Conservation (phyloP, 2,113 vertebrate species). For the Anolis sagrei region DNA sequence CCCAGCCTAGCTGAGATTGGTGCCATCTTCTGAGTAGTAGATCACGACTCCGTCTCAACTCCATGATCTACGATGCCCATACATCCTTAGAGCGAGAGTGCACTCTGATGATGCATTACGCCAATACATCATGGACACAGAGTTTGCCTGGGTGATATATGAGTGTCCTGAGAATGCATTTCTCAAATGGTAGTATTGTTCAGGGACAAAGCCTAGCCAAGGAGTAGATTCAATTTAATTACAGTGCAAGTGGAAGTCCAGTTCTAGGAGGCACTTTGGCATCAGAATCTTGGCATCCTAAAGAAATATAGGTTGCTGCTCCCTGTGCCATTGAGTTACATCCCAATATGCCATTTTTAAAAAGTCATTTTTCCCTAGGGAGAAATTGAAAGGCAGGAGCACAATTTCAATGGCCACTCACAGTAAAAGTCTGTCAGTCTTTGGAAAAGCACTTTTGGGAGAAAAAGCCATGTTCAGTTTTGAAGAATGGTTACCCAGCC, state of each 20-base stretch:
- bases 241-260: constrained; percentile 62
- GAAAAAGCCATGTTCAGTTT: background rate
- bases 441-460: constrained; percentile 21
- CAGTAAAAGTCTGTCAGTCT: background rate
- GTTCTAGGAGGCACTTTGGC: constrained; percentile 63
- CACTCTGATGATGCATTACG: constrained; percentile 73
- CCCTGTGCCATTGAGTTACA: constrained; percentile 44
- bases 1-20: constrained; percentile 50
- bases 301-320: constrained; percentile 63
- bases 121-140: constrained; percentile 71
- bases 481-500: accelerated
- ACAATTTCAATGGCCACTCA: constrained; percentile 5
- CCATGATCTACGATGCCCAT: constrained; percentile 79
- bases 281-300: constrained; percentile 59
- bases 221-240: constrained; percentile 81
- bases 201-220: constrained; percentile 78
- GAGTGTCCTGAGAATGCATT: constrained; percentile 77
- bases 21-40: constrained; percentile 73
- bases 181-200: constrained; percentile 68
- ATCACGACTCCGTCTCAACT: constrained; percentile 66
- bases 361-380: constrained; percentile 5
- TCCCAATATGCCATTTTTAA: constrained; percentile 31
- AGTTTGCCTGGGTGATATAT: constrained; percentile 75
- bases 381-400: background rate
- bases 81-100: constrained; percentile 72